Conservation (phyloP, 2,888 invertebrate species). For the Netelia inedita region DNA sequence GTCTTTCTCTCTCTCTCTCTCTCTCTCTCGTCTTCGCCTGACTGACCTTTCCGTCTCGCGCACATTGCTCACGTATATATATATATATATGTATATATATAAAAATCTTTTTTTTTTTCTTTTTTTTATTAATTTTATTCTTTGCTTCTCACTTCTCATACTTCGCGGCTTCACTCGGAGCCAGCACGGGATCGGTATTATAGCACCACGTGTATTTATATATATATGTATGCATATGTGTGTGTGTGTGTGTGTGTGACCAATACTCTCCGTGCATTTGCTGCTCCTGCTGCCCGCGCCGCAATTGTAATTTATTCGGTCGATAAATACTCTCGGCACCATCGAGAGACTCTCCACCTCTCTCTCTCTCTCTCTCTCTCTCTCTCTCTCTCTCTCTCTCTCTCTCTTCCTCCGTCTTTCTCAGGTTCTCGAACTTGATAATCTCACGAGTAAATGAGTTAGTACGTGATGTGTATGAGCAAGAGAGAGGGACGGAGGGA, state of each 20-base stretch:
- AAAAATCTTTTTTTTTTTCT: neutral
- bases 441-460: constrained; percentile 75
- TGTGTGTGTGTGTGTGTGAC: neutral
- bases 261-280: constrained; percentile 51
- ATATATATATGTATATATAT: constrained; percentile 8
- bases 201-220: constrained; percentile 3
- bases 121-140: constrained; percentile 33
- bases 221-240: constrained; percentile 9
- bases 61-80: constrained; percentile 1
- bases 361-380: constrained; percentile 32
- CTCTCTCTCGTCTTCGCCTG: constrained; percentile 40
- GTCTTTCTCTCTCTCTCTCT: constrained; percentile 63
- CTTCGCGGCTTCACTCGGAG: constrained; percentile 35
- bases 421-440: constrained; percentile 67
- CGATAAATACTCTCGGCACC: constrained; percentile 78
- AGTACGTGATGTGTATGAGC: constrained; percentile 42
- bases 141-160: constrained; percentile 32
- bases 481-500: constrained; percentile 29
- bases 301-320: constrained; percentile 80
- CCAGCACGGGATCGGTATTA: constrained; percentile 44
- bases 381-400: constrained; percentile 45
- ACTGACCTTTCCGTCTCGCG: constrained; percentile 52
- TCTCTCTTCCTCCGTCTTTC: constrained; percentile 29
- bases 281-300: constrained; percentile 69
- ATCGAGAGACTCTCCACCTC: constrained; percentile 37